phyloP scores from a whole-genome alignment of 2,113 vertebrate species.

The Chinchilla lanigera region DNA sequence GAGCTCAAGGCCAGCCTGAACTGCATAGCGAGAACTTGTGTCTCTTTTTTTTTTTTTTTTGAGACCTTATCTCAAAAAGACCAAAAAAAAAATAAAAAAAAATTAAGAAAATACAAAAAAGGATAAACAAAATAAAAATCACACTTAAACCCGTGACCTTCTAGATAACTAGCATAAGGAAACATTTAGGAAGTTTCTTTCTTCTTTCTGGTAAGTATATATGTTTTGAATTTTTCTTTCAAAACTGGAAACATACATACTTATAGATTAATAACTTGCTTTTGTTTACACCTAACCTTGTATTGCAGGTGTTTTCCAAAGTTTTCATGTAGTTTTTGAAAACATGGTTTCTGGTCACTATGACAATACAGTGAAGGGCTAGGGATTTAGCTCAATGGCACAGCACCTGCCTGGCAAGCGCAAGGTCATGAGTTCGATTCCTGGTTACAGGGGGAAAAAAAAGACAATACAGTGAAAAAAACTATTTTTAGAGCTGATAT shows the following conservation, averaged over 20 bases:
- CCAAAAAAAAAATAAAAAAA: no score
- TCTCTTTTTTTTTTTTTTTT: no score
- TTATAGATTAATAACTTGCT: background rate
- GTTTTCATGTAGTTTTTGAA: background rate
- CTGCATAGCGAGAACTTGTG: no score
- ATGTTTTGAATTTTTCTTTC: background rate
- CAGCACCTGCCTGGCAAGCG: no score
- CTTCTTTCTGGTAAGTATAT: background rate
- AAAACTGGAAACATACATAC: background rate
- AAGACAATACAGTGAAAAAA: background rate
- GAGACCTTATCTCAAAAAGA: no score
- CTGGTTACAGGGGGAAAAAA: no score
- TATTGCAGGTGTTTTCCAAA: background rate
- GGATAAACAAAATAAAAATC: conserved; percentile 46
- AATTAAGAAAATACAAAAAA: conserved; percentile 3
- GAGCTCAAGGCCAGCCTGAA: no score
- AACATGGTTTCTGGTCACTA: background rate
- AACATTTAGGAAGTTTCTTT: background rate
- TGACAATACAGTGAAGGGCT: background rate
- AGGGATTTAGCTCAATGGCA: no score
- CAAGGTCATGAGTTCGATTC: no score
- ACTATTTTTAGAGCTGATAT: background rate
- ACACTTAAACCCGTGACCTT: background rate
- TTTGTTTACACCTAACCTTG: background rate
- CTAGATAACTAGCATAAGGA: background rate